Evolutionary conservation across 2,797 vertebrate species (phyloP), one percentile per base, ranked within the genome.

Genomic region (Crax fasciolata): DNA sequence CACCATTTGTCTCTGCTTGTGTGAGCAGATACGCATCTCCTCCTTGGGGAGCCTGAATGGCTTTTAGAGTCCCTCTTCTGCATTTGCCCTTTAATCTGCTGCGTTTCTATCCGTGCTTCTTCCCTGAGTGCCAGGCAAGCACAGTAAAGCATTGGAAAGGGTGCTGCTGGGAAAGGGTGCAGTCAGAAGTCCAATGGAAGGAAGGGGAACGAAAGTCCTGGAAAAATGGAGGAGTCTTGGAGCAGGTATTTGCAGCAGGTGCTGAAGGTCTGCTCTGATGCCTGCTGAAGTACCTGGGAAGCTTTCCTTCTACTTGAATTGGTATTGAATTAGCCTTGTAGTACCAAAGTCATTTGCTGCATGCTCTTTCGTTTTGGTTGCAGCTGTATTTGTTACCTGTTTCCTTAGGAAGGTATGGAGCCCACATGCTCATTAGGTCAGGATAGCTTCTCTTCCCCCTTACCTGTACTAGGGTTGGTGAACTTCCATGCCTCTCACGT

Each of bases 1-100:
- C 7, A 4, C 63, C 5, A 6, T 93, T 92, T 75, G 79, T 96
- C 83, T 51, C 75, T 61, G 44, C 85, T 25, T 61, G 79, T 48
- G 73, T 44, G 88, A 96, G 72, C 68, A 88, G 93, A 77, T 55
- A 11, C 2, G 2, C 3, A 6, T 58, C 32, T 71, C 11, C 44
- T 73, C 86, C 83, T 80, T 81, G 35, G 71, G 86, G 87, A 83
- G 76, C 38, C 13, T 13, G 7, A 73, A 46, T 20, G 51, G 66
- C 39, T 85, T 72, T 44, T 89, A 30, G 68, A 93, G 77, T 63
- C 44, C 65, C 59, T 32, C n/a, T 57, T 38, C 48, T 67, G 86
- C 77, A 62, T 55, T 23, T 92, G 79, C 71, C 87, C 67, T 94
- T 91, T 87, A 44, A 76, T 95, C 87, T 73, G 74, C 72, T 27